Base-by-base conservation (phyloP, 2,113 vertebrate genomes). In the Ellobius talpinus region DNA sequence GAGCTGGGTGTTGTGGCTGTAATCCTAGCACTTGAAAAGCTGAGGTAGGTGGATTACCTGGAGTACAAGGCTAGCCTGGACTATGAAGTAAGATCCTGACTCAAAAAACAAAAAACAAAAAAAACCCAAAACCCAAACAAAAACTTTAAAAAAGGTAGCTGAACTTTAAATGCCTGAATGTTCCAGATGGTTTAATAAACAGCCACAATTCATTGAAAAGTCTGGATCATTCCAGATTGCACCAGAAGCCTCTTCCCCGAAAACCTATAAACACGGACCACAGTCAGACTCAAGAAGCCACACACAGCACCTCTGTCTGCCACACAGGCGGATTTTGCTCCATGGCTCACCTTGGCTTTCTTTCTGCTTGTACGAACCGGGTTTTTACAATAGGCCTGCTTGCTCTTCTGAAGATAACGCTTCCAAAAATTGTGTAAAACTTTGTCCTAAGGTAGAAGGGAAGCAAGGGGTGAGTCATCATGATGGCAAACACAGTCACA, bases 351-450 rank as follows among this genome's bases (percentile, higher is more conserved):
- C 33, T n/a, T 12, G 93, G 95, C 97, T 97, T 93, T 98, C 90
- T 58, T 98, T 87, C 55, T 17, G 1, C 72, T 77, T 92, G 70
- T 87, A 33, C 26, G 79, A 50, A 97, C 21, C 1, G 98, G 98
- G 50, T 97, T 98, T 58, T 87, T 74, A 76, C 98, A 99, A 97
- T 99, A 99, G 0, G 99, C 99, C 93, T 99, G 99, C 33, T 97
- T 97, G 94, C 98, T 99, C 97, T 98, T 99, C 98, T 99, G 99
- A 96, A 99, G 99, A 97, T 99, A 99, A 72, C 97, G 93, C 74
- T 99, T 99, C 99, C 99, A 99, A 96, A 99, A 98, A 90, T 95
- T 98, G 94, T 98, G 99, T 68, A 99, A 89, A 89, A 99, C 97
- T 84, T 99, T 97, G 97, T 99, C 98, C 99, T 99, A 91, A 79